phyloP scores from a whole-genome alignment of 2,797 vertebrate species.

The Lagorchestes hirsutus region DNA sequence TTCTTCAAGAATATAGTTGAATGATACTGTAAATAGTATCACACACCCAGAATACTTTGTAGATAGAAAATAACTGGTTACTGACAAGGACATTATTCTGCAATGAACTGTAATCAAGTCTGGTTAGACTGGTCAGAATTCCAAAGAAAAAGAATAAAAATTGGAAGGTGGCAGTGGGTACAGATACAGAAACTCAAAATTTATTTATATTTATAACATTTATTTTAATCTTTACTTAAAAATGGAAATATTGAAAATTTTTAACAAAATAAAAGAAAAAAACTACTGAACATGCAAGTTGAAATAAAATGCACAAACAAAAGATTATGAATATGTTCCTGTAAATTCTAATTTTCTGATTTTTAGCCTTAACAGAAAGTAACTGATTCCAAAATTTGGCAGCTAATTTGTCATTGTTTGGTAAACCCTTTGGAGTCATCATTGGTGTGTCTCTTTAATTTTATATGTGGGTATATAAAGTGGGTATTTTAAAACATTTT shows the following conservation, averaged over 20 bases:
- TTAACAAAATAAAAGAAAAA: not conserved
- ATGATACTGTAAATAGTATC: not conserved
- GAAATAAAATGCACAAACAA: not conserved
- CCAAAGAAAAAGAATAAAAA: not conserved
- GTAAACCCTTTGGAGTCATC: not conserved
- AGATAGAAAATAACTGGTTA: not conserved
- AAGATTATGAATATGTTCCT: no score
- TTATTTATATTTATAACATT: not conserved
- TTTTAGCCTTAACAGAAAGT: not conserved
- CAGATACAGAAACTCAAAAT: not conserved
- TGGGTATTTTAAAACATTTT: not conserved
- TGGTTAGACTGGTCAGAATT: not conserved
- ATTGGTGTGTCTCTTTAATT: not conserved
- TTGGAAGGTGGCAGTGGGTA: not conserved
- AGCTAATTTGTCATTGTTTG: not conserved
- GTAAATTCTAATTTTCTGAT: not conserved
- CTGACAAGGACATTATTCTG: not conserved
- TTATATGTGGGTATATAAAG: not conserved
- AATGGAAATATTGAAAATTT: not conserved
- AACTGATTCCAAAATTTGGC: not conserved
- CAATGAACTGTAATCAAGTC: not conserved
- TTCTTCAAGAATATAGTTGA: not conserved
- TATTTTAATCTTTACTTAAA: not conserved
- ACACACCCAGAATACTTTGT: not conserved
- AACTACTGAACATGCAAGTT: not conserved